A percentile compares a stretch with the other conserved stretches of the same genome.
These are phyloP conservation scores for Phrynocephalus vlangalii DNA, from an alignment of 2,797 vertebrate species.

Conservation along the genomic window DNA sequence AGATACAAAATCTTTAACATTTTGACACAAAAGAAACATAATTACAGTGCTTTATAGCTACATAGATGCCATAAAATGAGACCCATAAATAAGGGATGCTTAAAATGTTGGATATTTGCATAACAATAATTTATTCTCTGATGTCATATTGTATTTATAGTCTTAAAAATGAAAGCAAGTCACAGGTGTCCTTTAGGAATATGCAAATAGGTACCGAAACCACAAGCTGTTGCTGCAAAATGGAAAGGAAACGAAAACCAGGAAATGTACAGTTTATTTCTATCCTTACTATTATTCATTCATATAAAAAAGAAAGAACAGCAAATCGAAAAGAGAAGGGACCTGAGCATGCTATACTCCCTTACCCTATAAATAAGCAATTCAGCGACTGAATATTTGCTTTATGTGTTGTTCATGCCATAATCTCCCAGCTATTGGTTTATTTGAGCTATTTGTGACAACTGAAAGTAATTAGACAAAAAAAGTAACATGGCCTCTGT, in stretches of 20 bases:
- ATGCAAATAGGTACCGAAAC: not conserved
- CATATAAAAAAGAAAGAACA: not conserved
- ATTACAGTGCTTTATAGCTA: not conserved
- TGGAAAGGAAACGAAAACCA: not conserved
- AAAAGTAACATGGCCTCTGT: conserved; percentile 26
- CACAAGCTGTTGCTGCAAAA: not conserved
- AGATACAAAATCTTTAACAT: not conserved
- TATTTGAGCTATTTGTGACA: conserved; percentile 22
- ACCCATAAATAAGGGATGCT: not conserved
- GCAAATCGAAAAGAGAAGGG: not conserved
- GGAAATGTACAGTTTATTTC: not conserved
- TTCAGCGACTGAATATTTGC: not conserved
- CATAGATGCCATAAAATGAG: not conserved
- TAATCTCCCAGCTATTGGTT: conserved; percentile 5
- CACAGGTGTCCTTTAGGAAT: conserved; percentile 6
- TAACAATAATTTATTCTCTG: not conserved
- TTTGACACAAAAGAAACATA: not conserved
- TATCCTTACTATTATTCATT: not conserved
- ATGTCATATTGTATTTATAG: not conserved
- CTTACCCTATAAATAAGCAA: not conserved
- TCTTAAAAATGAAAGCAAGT: not conserved
- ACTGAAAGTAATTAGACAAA: conserved; percentile 37
- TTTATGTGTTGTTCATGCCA: not conserved
- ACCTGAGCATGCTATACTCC: not conserved
- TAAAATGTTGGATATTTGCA: not conserved